Base-by-base conservation (phyloP, 2,113 vertebrate species). In the Brevimyrus niger region DNA sequence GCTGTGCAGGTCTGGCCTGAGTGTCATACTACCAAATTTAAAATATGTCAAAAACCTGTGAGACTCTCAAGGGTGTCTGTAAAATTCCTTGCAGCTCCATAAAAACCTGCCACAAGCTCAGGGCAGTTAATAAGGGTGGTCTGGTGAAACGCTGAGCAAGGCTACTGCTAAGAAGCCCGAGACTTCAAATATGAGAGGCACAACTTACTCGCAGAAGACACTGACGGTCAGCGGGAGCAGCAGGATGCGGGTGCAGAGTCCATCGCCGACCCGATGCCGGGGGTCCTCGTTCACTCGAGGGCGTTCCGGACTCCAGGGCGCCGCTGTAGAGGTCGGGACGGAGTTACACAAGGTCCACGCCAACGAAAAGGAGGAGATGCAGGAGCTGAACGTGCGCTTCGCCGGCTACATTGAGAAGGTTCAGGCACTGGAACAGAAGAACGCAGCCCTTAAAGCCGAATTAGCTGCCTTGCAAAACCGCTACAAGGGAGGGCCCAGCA, bases 311-410 rank as follows among this genome's bases (percentile, higher is more conserved):
- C 91, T 93, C 89, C 93, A 92, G 23, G 92, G 93, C 51, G 86
- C 90, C 1, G 92, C 89, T 0, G 87, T 95, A 0, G 93, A 94
- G 89, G 1, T 93, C 50, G 93, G 91, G 69, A 94, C 95, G 0
- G 94, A 96, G 93, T 93, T 95, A 90, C 95, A 95, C 89, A 92
- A 95, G 92, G 92, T 94, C 0, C 95, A 94, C 87, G 91, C 91
- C 89, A 94, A 94, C 5, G 95, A 95, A 93, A 97, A 97, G 89
- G 95, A 96, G 91, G 95, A 95, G 90, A 96, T 96, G 96, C 96
- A 96, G 89, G 94, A 95, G 89, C 94, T 97, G 85, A 97, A 96
- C 31, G 91, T 95, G 2, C 94, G 92, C 90, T 96, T 96, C 31
- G 95, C 95, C 0, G 94, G 95, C 85, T 97, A 97, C 94, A 96